These are phyloP conservation scores for Epinotia demarniana DNA, from an alignment of 2,888 invertebrate genomes.

Conservation along the genomic window DNA sequence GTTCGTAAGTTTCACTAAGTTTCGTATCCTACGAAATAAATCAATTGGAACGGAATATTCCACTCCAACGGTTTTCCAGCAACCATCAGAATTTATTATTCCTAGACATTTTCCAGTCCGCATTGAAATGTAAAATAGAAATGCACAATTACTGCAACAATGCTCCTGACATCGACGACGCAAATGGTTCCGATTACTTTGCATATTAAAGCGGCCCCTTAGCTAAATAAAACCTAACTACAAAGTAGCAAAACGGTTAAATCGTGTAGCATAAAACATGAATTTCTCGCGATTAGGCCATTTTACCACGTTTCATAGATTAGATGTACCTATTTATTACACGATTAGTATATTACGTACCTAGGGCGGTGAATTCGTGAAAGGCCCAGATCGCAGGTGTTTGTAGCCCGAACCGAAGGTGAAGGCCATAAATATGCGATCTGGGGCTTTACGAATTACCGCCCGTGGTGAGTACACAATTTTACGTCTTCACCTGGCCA, in stretches of 20 bases:
- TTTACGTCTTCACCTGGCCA: too few species aligned
- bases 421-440: too few species aligned
- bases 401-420: too few species aligned
- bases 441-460: too few species aligned
- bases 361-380: too few species aligned
- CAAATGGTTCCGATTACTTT: conserved; percentile 18
- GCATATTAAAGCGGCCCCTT: conserved; percentile 9
- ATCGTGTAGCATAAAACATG: neutral
- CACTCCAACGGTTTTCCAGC: conserved; percentile 3
- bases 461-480: too few species aligned
- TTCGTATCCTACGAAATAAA: conserved; percentile 3
- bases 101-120: conserved; percentile 24
- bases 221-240: neutral
- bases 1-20: too few species aligned
- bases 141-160: conserved; percentile 36
- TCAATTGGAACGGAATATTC: conserved; percentile 15
- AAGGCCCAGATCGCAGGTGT: too few species aligned
- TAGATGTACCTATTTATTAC: too few species aligned
- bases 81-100: conserved; percentile 22
- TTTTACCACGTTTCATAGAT: neutral
- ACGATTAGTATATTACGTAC: too few species aligned
- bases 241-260: neutral
- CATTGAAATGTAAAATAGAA: conserved; percentile 39
- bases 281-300: neutral
- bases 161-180: conserved; percentile 7